These are phyloP conservation scores for Muscicapa striata DNA, from an alignment of 2,797 vertebrate genomes.

Conservation along the genomic window DNA sequence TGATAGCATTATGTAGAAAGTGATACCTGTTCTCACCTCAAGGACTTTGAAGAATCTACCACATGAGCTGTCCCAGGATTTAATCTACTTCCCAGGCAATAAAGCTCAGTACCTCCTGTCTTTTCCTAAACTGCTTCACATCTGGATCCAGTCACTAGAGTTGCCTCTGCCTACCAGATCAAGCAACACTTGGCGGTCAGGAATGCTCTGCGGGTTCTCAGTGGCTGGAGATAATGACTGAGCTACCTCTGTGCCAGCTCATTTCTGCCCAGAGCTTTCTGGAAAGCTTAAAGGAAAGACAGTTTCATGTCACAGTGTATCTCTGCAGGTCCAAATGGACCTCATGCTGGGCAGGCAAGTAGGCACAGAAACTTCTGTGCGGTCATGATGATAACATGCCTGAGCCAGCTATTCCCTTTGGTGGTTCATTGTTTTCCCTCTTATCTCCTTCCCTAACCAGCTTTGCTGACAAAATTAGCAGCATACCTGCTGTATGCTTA, in stretches of 20 bases:
- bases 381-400: not conserved
- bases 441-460: conserved; percentile 6
- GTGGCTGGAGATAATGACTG: not conserved
- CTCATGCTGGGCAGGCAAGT: not conserved
- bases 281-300: not conserved
- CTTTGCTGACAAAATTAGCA: conserved; percentile 47
- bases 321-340: not conserved
- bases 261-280: not conserved
- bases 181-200: not conserved
- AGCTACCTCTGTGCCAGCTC: not conserved
- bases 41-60: not conserved
- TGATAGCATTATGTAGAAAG: not conserved
- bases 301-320: not conserved
- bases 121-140: not conserved
- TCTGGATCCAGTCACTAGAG: not conserved
- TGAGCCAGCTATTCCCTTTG: conserved; percentile 9
- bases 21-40: not conserved
- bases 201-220: not conserved
- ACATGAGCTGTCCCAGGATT: not conserved
- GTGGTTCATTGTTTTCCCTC: conserved; percentile 38
- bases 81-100: not conserved
- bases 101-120: not conserved
- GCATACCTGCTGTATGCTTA: conserved; percentile 34
- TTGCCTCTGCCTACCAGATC: not conserved
- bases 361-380: not conserved